phyloP scores from a whole-genome alignment of 2,888 invertebrate genomes.

The Morpho achilles region DNA sequence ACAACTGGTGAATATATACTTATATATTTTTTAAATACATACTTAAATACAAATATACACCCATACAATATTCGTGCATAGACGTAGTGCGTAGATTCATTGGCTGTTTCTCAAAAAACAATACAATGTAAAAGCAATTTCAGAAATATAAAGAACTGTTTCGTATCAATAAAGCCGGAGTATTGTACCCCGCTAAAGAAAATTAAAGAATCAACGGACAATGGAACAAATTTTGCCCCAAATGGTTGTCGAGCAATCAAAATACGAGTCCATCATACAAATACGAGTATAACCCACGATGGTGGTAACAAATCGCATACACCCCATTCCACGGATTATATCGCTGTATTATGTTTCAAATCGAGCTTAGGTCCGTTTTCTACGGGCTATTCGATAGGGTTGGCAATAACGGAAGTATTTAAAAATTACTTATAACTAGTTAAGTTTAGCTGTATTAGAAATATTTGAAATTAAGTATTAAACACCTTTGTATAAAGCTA shows the following conservation, averaged over 20 bases:
- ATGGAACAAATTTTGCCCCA: conserved; percentile 15
- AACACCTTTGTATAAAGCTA: too few relatives aligned
- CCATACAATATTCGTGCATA: too few relatives aligned
- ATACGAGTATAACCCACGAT: conserved; percentile 6
- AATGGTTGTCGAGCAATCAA: conserved; percentile 17
- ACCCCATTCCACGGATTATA: conserved; percentile 20
- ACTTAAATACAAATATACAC: too few relatives aligned
- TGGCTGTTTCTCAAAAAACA: not conserved
- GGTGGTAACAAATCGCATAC: conserved; percentile 6
- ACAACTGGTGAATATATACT: too few relatives aligned
- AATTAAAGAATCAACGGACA: conserved; percentile 21
- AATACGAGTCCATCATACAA: conserved; percentile 14
- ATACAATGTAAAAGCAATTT: conserved; percentile 1
- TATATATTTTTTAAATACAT: too few relatives aligned
- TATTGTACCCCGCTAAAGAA: conserved; percentile 14
- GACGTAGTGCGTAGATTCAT: too few relatives aligned
- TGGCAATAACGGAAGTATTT: not conserved
- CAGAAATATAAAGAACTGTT: conserved; percentile 2
- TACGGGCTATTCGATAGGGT: conserved; percentile 5
- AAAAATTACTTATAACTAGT: too few relatives aligned
- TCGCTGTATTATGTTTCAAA: conserved; percentile 28
- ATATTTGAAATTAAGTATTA: too few relatives aligned
- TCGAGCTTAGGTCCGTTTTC: conserved; percentile 31
- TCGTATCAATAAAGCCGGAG: conserved; percentile 4
- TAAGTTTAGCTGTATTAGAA: too few relatives aligned